A percentile compares a stretch with the other conserved stretches of the same genome.
Evolutionary conservation across 2,797 vertebrate species (phyloP).

Genomic region (Fringilla coelebs): DNA sequence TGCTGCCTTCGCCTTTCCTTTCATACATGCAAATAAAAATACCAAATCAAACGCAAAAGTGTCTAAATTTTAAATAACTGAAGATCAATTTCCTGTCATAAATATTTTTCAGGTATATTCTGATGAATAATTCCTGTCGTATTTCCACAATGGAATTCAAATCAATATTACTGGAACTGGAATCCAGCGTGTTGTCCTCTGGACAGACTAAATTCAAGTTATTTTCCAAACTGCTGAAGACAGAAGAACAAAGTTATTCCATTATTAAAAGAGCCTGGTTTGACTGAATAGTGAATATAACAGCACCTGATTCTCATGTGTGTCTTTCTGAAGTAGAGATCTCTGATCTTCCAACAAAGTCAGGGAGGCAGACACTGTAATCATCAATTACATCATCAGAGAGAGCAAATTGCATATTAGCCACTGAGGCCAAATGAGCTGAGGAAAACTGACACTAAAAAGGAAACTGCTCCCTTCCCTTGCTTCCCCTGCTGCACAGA

Average conservation of each 20-base stretch:
- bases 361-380: slow-evolving; percentile 16
- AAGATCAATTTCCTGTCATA: neutral
- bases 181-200: neutral
- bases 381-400: slow-evolving; percentile 31
- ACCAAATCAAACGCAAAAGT: neutral
- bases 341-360: slow-evolving; percentile 29
- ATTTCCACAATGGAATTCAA: neutral
- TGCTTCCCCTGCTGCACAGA: neutral
- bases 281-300: neutral
- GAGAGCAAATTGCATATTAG: slow-evolving; percentile 36
- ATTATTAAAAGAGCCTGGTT: neutral
- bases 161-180: slow-evolving; percentile 6
- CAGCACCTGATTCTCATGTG: slow-evolving; percentile 16
- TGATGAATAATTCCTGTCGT: neutral
- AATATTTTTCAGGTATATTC: neutral
- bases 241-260: neutral
- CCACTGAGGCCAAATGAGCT: neutral
- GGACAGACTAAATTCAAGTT: neutral
- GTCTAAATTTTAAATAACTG: neutral
- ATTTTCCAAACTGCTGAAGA: neutral
- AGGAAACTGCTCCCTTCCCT: neutral
- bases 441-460: slow-evolving; percentile 22
- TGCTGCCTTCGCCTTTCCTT: neutral
- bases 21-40: neutral
- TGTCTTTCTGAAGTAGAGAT: slow-evolving; percentile 27